Conservation (phyloP, 2,888 invertebrate species). For the Monochamus alternatus region DNA sequence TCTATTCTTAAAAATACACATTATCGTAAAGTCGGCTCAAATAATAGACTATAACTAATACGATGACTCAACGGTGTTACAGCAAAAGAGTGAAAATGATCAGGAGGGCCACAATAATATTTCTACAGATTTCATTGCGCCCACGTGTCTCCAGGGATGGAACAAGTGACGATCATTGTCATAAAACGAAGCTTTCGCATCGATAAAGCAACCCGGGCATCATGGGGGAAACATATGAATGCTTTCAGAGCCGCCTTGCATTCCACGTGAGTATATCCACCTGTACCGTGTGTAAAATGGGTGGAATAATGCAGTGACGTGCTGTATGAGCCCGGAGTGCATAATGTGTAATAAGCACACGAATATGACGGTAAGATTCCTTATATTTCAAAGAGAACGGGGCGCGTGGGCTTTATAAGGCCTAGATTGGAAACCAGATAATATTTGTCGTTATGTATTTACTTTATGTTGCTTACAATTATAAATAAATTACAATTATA, state of each 20-base stretch:
- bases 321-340: not conserved
- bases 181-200: too few species aligned
- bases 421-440: not conserved
- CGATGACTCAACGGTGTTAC: too few species aligned
- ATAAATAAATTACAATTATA: too few species aligned
- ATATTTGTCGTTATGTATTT: too few species aligned
- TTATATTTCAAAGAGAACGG: not conserved
- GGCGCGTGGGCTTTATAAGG: not conserved
- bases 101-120: too few species aligned
- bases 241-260: slow-evolving; percentile 51
- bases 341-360: not conserved
- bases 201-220: not conserved
- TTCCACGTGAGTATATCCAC: slow-evolving; percentile 49
- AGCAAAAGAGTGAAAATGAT: too few species aligned
- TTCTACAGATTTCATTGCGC: too few species aligned
- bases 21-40: too few species aligned
- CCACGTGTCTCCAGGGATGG: too few species aligned
- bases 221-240: slow-evolving; percentile 51
- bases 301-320: slow-evolving; percentile 5
- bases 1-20: not conserved
- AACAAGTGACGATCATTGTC: too few species aligned
- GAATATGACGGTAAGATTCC: not conserved
- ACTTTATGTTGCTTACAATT: too few species aligned
- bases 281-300: slow-evolving; percentile 36
- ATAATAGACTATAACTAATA: too few species aligned